These are phyloP conservation scores for Triops cancriformis DNA, from an alignment of 1,140 invertebrate genomes.

Conservation along the genomic window DNA sequence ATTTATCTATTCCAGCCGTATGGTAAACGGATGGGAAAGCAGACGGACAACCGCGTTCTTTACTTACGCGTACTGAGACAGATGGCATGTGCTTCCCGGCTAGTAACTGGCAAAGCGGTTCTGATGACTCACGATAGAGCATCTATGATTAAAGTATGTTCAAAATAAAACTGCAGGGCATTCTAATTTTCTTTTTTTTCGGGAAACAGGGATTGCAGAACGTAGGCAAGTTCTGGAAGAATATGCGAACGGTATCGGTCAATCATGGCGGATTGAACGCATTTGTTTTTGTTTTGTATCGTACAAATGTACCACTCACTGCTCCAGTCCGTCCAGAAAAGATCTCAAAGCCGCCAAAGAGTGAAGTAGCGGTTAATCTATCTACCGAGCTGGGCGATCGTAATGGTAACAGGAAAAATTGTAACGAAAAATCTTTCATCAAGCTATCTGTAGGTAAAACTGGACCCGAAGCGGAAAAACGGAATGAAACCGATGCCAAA, in stretches of 20 bases:
- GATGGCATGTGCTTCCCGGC: conserved; percentile 17
- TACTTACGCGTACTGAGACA: conserved; percentile 18
- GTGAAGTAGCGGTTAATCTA: background rate
- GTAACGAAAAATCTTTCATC: too few relatives aligned
- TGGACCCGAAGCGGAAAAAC: background rate
- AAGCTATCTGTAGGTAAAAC: background rate
- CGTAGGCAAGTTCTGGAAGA: conserved; percentile 15
- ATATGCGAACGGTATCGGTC: conserved; percentile 6
- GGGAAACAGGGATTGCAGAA: background rate
- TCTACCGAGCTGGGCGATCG: too few relatives aligned
- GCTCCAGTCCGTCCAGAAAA: background rate
- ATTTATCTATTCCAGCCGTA: conserved; percentile 44
- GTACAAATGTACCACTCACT: background rate
- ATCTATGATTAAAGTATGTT: conserved; percentile 29
- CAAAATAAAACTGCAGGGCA: background rate
- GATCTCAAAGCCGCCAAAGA: background rate
- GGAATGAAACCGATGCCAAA: background rate
- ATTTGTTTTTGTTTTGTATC: conserved; percentile 15
- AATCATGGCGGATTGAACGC: conserved; percentile 14
- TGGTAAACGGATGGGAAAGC: conserved; percentile 47
- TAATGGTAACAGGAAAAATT: too few relatives aligned
- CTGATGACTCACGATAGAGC: conserved; percentile 24
- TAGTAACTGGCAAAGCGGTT: conserved; percentile 22
- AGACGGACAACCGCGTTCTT: conserved; percentile 43
- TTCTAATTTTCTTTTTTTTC: background rate